Conservation (phyloP, 2,888 invertebrate genomes). For the Theretra japonica region DNA sequence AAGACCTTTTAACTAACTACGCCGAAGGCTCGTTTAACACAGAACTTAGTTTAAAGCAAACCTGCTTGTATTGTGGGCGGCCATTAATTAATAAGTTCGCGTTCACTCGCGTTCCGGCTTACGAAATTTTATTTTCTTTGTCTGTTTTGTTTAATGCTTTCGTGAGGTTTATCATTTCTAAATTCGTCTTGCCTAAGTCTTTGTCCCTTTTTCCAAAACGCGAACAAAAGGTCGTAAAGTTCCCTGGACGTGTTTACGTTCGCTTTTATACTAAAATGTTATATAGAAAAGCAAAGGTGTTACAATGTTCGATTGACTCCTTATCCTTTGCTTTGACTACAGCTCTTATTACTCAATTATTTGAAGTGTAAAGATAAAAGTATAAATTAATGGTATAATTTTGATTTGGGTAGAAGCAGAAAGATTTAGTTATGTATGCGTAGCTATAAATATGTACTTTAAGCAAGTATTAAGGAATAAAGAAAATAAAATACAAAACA, state of each 20-base stretch:
- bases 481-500: background rate
- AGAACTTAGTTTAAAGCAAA: slow-evolving; percentile 38
- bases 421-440: too few species aligned
- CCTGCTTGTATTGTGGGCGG: slow-evolving; percentile 40
- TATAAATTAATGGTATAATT: too few species aligned
- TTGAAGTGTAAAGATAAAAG: too few species aligned
- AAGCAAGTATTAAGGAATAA: background rate
- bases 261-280: slow-evolving; percentile 4
- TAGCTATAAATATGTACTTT: too few species aligned
- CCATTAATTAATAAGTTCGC: slow-evolving; percentile 48
- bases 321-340: background rate
- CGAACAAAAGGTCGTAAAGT: slow-evolving; percentile 27
- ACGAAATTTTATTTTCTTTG: slow-evolving; percentile 38
- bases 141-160: slow-evolving; percentile 34
- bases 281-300: background rate
- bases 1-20: slow-evolving; percentile 27
- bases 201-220: slow-evolving; percentile 23
- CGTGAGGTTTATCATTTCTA: slow-evolving; percentile 37
- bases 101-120: slow-evolving; percentile 38
- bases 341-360: background rate
- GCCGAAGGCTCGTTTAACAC: slow-evolving; percentile 35
- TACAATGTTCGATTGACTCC: slow-evolving; percentile 6
- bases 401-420: too few species aligned
- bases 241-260: slow-evolving; percentile 22
- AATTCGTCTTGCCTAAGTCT: slow-evolving; percentile 33